Base-by-base conservation (phyloP, 30 jellyfish, hydroid and myxozoan species). In the Hydra vulgaris region DNA sequence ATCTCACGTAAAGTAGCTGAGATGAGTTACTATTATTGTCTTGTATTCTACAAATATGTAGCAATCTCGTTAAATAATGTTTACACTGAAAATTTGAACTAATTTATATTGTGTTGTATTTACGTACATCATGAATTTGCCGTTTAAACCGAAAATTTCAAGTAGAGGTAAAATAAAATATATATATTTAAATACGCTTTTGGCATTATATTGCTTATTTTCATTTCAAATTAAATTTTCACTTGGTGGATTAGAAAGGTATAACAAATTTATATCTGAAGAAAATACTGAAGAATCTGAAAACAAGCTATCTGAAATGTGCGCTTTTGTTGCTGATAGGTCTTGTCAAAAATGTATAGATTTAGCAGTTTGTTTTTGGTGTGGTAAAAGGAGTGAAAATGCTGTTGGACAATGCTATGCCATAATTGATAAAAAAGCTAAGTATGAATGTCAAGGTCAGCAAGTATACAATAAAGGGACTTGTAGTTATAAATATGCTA, bases 271-370 rank as follows among this genome's bases (percentile, higher is more conserved):
- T 40, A 40, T 3, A 5, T 12, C 61, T 40, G 61, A 12, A 15
- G 75, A 16, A 3, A 23, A n/a, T 20, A 3, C 16, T 68, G 75
- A 23, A 68, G 16, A 3, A 3, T n/a, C 25, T 3, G 75, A 68
- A 68, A 68, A 7, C 27, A 68, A 68, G 16, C 26, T 68, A 7
- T 68, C 75, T 3, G 75, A 68, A 68, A 68, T 68, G 75, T 68
- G 75, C 16, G 7, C 75, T 7, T 68, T 68, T 68, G 75, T 68
- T n/a, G 75, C 75, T n/a, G 75, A 68, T 68, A 23, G 12, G 8
- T 68, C 75, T 3, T 68, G 75, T 68, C 7, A 68, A 68, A 68
- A 68, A 23, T 68, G 75, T 68, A 68, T 68, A 68, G 75, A 68
- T 7, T 68, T 68, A 68, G 27, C 26, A 68, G 75, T 16, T 68